A percentile compares a stretch with the other conserved stretches of the same genome.
Evolutionary conservation across 2,888 invertebrate genomes (phyloP).

Genomic region (Dasypogon diadema): DNA sequence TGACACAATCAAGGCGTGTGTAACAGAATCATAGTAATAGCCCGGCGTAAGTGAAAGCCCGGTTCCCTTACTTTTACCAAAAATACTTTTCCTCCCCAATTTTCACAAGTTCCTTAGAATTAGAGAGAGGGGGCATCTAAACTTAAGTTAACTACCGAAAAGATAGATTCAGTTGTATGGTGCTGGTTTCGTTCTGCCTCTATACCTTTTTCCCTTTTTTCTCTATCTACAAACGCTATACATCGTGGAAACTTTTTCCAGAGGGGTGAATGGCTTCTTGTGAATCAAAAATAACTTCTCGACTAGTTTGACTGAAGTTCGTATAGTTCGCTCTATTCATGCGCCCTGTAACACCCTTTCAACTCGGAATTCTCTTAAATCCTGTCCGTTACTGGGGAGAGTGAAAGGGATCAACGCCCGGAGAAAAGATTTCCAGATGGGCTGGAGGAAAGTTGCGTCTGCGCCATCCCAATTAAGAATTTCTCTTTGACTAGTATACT

Average conservation of each 20-base stretch:
- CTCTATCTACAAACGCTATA: background rate
- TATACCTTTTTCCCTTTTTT: conserved; percentile 4
- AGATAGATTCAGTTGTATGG: background rate
- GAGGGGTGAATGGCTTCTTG: conserved; percentile 45
- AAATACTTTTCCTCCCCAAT: conserved; percentile 32
- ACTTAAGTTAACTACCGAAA: background rate
- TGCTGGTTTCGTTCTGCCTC: too few relatives aligned
- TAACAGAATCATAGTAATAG: background rate
- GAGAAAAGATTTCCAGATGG: background rate
- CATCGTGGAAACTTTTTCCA: background rate
- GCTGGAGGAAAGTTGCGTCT: too few relatives aligned
- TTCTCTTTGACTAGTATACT: too few relatives aligned
- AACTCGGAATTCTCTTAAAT: conserved; percentile 15
- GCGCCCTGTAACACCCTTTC: background rate
- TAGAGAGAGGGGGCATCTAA: background rate
- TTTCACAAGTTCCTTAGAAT: background rate
- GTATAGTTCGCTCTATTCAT: background rate
- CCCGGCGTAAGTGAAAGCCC: conserved; percentile 28
- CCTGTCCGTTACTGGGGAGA: background rate
- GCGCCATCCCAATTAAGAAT: too few relatives aligned
- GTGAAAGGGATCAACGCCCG: conserved; percentile 2
- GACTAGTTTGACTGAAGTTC: background rate
- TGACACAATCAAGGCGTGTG: conserved; percentile 16
- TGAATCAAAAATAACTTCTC: conserved; percentile 46
- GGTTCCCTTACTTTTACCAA: conserved; percentile 42